Evolutionary conservation across 2,113 vertebrate species (phyloP), one percentile per base, ranked within the genome.

Genomic region (Hemiscyllium ocellatum): DNA sequence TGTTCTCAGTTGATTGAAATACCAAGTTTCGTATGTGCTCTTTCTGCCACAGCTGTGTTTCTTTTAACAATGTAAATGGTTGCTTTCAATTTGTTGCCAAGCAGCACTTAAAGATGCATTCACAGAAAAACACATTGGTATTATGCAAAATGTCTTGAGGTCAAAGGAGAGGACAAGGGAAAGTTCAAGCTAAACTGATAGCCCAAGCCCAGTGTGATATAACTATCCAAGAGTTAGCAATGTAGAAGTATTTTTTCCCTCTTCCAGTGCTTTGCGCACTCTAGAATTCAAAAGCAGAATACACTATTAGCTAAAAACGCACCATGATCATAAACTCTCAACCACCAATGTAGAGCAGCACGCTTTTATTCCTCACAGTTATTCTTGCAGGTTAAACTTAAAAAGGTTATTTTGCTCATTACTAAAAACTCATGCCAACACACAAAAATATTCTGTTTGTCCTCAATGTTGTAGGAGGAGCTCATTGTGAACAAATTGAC

Each of bases 21-120:
- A 50, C 94, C 33, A 37, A 19, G 42, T 66, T 95, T 70, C 33
- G 69, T 72, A 50, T 76, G 42, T 76, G 68, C 69, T 50, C 69
- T 29, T 72, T 70, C 68, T 52, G 69, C 94, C 94, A 72, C 94
- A 95, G 94, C 94, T 95, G 94, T 95, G 94, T 95, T 95, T 70
- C 93, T 47, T 70, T 72, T 72, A 95, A 95, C 94, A 95, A 95
- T 72, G 94, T 76, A 95, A 95, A 95, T 95, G 69, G 69, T 52
- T 72, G 68, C 94, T 95, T 76, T 72, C 94, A 95, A 95, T 95
- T 72, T 95, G 94, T 72, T 95, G 94, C 94, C 47, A 72, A 52
- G 94, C 94, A 95, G 69, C 94, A 15, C 42, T 52, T 47, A 47
- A 19, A 95, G 94, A 50, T 68, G 26, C 42, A 3, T 70, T 94